Percentiles rank a stretch among this genome's conserved stretches.
Evolutionary conservation across 2,888 invertebrate species (phyloP).

Genomic region (Brachyopa scutellaris): DNA sequence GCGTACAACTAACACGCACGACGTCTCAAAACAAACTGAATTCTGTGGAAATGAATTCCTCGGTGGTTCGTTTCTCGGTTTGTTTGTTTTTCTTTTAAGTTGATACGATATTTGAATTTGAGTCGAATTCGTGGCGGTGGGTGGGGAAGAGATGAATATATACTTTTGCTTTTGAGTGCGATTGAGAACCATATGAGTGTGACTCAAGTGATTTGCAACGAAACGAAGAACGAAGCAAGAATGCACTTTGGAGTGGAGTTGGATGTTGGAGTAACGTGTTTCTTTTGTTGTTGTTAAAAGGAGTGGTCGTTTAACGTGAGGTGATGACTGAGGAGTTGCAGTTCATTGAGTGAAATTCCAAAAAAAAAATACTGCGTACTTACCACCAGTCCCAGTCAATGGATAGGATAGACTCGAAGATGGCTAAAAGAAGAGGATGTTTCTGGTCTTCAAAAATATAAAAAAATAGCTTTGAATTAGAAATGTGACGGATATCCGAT

Average conservation of each 20-base stretch:
- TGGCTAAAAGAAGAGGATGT: too few species aligned
- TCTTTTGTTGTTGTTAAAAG: too few species aligned
- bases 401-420: too few species aligned
- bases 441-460: too few species aligned
- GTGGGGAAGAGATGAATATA: conserved; percentile 19
- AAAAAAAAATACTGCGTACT: too few species aligned
- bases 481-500: too few species aligned
- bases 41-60: conserved; percentile 57
- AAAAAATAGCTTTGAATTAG: too few species aligned
- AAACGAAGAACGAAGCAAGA: too few species aligned
- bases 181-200: not conserved
- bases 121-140: not conserved
- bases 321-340: conserved; percentile 2
- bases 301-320: conserved; percentile 27
- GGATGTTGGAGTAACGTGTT: too few species aligned
- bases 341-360: conserved; percentile 11
- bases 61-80: conserved; percentile 35
- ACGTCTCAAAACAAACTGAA: conserved; percentile 68
- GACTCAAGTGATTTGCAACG: not conserved
- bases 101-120: conserved; percentile 10
- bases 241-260: not conserved
- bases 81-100: conserved; percentile 33
- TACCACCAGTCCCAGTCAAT: too few species aligned
- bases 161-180: conserved; percentile 4
- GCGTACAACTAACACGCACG: conserved; percentile 44